phyloP scores from a whole-genome alignment of 2,888 invertebrate species.

The Patella ulyssiponensis region DNA sequence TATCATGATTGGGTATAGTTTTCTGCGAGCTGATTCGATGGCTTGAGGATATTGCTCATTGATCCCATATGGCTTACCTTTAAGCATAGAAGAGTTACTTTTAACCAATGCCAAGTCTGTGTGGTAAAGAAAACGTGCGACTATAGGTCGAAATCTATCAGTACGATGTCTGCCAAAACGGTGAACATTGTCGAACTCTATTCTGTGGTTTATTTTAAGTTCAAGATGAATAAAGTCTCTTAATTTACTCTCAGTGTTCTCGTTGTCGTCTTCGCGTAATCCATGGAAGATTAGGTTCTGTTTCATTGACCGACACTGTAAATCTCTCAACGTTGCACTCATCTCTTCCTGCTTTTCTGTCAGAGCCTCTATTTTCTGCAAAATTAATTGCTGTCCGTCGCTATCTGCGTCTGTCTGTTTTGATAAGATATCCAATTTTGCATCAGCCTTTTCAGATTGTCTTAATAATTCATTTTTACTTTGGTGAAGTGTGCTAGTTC shows the following conservation, averaged over 20 bases:
- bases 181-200: neutral
- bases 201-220: neutral
- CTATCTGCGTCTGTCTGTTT: neutral
- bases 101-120: neutral
- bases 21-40: neutral
- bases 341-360: neutral
- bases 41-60: conserved; percentile 2
- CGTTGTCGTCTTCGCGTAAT: neutral
- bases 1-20: neutral
- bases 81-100: neutral
- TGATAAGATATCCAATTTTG: neutral
- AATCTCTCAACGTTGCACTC: neutral
- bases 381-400: neutral
- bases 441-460: no score
- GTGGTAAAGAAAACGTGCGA: neutral
- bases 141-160: neutral
- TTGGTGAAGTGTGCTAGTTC: neutral
- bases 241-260: neutral
- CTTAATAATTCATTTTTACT: neutral
- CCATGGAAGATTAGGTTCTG: neutral
- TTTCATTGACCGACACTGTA: conserved; percentile 8
- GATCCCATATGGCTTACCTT: neutral
- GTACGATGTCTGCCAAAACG: neutral
- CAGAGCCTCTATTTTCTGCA: neutral
- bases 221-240: neutral